A percentile compares a stretch with the other conserved stretches of the same genome.
These are phyloP conservation scores for Ctenoplectra terminalis DNA, from an alignment of 1,140 invertebrate genomes.

Conservation along the genomic window DNA sequence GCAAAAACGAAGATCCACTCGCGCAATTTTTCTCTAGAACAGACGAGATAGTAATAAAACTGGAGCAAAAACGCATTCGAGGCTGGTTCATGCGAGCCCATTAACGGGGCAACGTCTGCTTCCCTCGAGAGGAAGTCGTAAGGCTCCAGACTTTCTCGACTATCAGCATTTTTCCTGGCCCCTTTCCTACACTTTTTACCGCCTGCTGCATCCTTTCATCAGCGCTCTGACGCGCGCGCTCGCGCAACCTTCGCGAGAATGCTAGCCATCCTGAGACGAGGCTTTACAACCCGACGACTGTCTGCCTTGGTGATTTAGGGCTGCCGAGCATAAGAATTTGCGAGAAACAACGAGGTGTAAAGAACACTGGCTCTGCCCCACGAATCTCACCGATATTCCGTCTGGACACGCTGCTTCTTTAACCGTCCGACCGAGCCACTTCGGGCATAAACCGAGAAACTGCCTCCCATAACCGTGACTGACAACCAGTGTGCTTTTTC, in stretches of 20 bases:
- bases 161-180: constrained; percentile 39
- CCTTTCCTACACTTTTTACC: constrained; percentile 37
- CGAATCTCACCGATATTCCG: constrained; percentile 57
- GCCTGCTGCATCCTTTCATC: constrained; percentile 27
- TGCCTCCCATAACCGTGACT: constrained; percentile 65
- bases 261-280: constrained; percentile 5
- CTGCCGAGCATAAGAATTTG: constrained; percentile 59
- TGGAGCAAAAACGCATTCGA: neutral
- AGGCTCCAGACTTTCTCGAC: constrained; percentile 28
- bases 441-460: constrained; percentile 64
- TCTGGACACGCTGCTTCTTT: constrained; percentile 29
- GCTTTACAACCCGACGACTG: constrained; percentile 61
- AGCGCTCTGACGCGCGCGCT: neutral
- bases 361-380: constrained; percentile 53
- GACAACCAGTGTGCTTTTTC: constrained; percentile 14
- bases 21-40: neutral
- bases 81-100: neutral
- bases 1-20: constrained; percentile 3
- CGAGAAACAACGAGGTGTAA: constrained; percentile 69
- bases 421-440: constrained; percentile 49
- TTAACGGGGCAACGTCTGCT: constrained; percentile 28
- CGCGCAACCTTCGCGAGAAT: constrained; percentile 6
- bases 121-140: constrained; percentile 2
- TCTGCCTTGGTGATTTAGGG: constrained; percentile 63
- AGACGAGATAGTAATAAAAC: neutral